Conservation (phyloP, 1,140 invertebrate species). For the Drosophila ercepeae region DNA sequence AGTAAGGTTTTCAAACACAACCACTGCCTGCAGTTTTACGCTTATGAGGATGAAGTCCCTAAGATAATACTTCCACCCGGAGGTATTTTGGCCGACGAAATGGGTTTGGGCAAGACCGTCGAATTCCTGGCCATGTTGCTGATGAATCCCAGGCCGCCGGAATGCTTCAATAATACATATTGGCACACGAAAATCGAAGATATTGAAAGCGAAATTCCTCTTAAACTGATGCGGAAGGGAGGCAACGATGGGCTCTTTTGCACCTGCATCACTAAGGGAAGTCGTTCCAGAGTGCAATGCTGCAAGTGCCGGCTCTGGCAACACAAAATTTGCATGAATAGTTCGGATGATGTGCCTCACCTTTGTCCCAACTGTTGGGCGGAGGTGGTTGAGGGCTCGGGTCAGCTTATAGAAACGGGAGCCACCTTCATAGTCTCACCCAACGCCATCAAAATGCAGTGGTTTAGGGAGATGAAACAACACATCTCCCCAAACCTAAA, state of each 20-base stretch:
- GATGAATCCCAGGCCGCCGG: constrained; percentile 84
- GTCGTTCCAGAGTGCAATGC: constrained; percentile 33
- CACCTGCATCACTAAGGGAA: constrained; percentile 25
- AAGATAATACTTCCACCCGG: constrained; percentile 84
- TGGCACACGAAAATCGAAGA: constrained; percentile 42
- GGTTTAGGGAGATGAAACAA: constrained; percentile 89
- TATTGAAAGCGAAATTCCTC: constrained; percentile 28
- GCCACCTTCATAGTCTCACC: constrained; percentile 92
- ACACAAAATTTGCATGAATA: constrained; percentile 56
- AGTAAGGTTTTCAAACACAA: constrained; percentile 84
- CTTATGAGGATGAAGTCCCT: constrained; percentile 25
- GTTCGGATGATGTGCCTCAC: constrained; percentile 20
- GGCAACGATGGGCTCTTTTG: constrained; percentile 38
- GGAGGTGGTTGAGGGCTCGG: constrained; percentile 1
- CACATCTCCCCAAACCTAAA: constrained; percentile 85
- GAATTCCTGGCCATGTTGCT: constrained; percentile 90
- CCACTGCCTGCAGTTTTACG: constrained; percentile 61
- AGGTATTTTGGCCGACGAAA: constrained; percentile 93
- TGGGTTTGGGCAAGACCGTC: constrained; percentile 93
- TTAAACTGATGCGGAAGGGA: constrained; percentile 20
- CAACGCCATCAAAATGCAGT: constrained; percentile 88
- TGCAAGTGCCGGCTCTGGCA: constrained; percentile 55
- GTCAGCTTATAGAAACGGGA: constrained; percentile 84
- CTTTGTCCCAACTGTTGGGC: constrained; percentile 77
- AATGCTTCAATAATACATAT: constrained; percentile 6